A percentile compares a stretch with the other conserved stretches of the same genome.
Evolutionary conservation across 2,888 invertebrate genomes (phyloP).

Genomic region (Diploptera punctata): DNA sequence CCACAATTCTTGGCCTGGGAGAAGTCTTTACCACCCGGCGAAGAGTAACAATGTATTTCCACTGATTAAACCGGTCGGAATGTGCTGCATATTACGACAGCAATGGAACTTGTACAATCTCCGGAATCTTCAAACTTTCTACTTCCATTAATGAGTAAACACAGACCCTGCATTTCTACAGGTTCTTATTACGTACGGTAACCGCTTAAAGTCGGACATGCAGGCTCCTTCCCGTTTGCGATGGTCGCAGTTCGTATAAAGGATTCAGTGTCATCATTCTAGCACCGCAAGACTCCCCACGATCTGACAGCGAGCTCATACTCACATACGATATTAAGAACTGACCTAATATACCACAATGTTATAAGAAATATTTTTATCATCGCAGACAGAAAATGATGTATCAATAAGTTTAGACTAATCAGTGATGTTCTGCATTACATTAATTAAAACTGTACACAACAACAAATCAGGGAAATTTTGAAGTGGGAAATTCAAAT

Average conservation of each 20-base stretch:
- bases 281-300: not conserved
- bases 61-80: not conserved
- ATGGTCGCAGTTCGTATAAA: too few relatives aligned
- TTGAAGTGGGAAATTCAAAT: too few relatives aligned
- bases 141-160: not conserved
- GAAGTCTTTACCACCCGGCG: not conserved
- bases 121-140: not conserved
- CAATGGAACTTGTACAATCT: not conserved
- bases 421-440: too few relatives aligned
- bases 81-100: not conserved
- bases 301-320: not conserved
- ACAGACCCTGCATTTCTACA: not conserved
- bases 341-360: too few relatives aligned
- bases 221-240: too few relatives aligned
- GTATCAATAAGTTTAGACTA: too few relatives aligned
- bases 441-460: too few relatives aligned
- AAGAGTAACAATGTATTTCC: not conserved
- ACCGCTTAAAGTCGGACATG: too few relatives aligned
- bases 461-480: too few relatives aligned
- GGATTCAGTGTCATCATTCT: not conserved
- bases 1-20: not conserved
- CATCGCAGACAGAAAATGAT: too few relatives aligned
- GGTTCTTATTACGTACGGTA: not conserved
- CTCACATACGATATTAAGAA: not conserved
- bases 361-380: too few relatives aligned